These are phyloP conservation scores for Hippocampus mohnikei DNA, from an alignment of 2,113 vertebrate genomes.

Conservation along the genomic window DNA sequence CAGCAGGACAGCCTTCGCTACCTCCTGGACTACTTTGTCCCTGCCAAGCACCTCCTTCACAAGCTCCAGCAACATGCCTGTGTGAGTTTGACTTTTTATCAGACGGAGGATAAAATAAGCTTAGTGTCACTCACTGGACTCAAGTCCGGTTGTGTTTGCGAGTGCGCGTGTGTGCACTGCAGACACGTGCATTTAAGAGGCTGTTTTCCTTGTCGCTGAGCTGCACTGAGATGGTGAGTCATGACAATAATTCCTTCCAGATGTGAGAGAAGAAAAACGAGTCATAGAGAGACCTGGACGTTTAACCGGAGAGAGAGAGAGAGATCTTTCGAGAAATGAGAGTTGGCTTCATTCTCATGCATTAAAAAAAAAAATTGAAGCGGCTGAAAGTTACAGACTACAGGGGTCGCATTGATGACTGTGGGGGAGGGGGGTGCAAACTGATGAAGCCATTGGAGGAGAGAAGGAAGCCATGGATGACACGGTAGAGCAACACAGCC, in stretches of 20 bases:
- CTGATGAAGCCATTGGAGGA: neutral
- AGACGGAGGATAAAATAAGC: neutral
- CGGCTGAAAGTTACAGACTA: slow-evolving; percentile 31
- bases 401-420: slow-evolving; percentile 57
- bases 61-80: slow-evolving; percentile 89
- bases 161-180: neutral
- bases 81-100: slow-evolving; percentile 71
- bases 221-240: slow-evolving; percentile 67
- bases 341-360: slow-evolving; percentile 50
- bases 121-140: neutral
- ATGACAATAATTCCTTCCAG: slow-evolving; percentile 75
- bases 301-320: slow-evolving; percentile 13
- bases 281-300: slow-evolving; percentile 14
- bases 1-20: slow-evolving; percentile 87
- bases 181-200: slow-evolving; percentile 25
- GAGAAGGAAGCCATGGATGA: slow-evolving; percentile 25
- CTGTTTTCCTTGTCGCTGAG: slow-evolving; percentile 66
- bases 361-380: slow-evolving; percentile 22
- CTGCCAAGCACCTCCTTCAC: slow-evolving; percentile 88
- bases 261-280: slow-evolving; percentile 60
- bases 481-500: slow-evolving; percentile 51
- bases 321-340: slow-evolving; percentile 30
- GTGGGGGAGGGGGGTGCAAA: slow-evolving; percentile 21
- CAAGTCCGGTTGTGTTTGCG: neutral
- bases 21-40: slow-evolving; percentile 88